Conservation (phyloP, 2,888 invertebrate species). For the Achlya flavicornis region DNA sequence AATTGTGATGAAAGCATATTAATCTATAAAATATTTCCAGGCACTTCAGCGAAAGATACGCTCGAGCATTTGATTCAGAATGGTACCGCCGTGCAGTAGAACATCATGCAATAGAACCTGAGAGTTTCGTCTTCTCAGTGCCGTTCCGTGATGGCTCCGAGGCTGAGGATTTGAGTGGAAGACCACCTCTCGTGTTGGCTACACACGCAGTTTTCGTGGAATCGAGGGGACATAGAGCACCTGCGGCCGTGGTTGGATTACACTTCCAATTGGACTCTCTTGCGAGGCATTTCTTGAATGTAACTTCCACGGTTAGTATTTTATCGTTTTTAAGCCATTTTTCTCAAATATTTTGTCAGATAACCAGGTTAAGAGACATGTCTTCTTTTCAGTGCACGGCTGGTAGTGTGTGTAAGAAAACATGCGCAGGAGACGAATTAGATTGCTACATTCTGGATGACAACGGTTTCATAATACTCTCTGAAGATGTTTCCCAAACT, state of each 20-base stretch:
- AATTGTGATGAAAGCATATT: no score
- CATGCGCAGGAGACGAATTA: conserved; percentile 92
- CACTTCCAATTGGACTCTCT: conserved; percentile 93
- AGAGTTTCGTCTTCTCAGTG: conserved; percentile 95
- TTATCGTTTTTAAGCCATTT: neutral
- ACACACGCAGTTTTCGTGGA: conserved; percentile 95
- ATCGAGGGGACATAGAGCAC: conserved; percentile 91
- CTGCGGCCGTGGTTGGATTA: conserved; percentile 96
- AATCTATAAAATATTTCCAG: conserved; percentile 75
- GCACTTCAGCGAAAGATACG: conserved; percentile 91
- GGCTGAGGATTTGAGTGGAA: conserved; percentile 83
- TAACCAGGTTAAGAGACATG: neutral
- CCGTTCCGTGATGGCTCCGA: conserved; percentile 87
- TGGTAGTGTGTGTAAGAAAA: conserved; percentile 89
- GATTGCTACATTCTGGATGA: conserved; percentile 97
- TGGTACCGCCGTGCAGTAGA: conserved; percentile 97
- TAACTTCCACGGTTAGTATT: conserved; percentile 90
- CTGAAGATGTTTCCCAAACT: conserved; percentile 93
- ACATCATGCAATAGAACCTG: conserved; percentile 92
- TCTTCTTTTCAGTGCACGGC: conserved; percentile 86
- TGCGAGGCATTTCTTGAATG: conserved; percentile 93
- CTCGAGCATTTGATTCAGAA: conserved; percentile 92
- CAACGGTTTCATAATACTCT: conserved; percentile 96
- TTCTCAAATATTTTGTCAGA: neutral
- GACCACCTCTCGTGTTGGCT: conserved; percentile 90